Conservation (phyloP, 2,797 vertebrate genomes). For the Takifugu rubripes region DNA sequence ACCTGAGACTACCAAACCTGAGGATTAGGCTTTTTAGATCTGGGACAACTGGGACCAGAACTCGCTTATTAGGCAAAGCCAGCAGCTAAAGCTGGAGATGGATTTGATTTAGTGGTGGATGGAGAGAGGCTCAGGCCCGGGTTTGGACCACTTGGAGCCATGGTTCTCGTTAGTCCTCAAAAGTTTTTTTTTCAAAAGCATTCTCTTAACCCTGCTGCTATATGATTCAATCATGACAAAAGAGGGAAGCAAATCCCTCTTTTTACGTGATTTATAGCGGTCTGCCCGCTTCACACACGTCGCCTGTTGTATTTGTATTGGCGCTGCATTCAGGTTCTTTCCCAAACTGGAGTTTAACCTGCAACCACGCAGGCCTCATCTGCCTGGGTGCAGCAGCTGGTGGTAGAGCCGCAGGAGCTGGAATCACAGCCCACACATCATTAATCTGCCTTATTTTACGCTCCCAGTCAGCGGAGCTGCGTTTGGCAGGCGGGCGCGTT, state of each 20-base stretch:
- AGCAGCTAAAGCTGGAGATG: conserved; percentile 34
- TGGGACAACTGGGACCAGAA: conserved; percentile 21
- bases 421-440: conserved; percentile 51
- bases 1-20: conserved; percentile 34
- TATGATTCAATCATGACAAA: conserved; percentile 26
- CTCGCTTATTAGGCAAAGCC: conserved; percentile 41
- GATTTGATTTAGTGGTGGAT: conserved; percentile 33
- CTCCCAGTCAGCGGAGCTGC: conserved; percentile 25
- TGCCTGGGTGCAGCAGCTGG: conserved; percentile 11
- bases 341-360: conserved; percentile 15
- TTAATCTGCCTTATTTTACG: conserved; percentile 56
- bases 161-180: conserved; percentile 28
- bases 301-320: too few species aligned
- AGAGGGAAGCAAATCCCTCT: conserved; percentile 22
- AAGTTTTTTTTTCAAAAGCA: conserved; percentile 16
- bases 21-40: conserved; percentile 28
- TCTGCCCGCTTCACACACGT: conserved; percentile 22
- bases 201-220: conserved; percentile 24
- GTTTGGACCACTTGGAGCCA: conserved; percentile 25
- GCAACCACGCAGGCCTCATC: conserved; percentile 18
- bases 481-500: conserved; percentile 34
- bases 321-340: conserved; percentile 8
- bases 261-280: conserved; percentile 29
- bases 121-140: conserved; percentile 8
- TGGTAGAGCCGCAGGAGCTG: conserved; percentile 21